Base-by-base conservation (phyloP, 2,797 vertebrate species). In the Bovichtus diacanthus region DNA sequence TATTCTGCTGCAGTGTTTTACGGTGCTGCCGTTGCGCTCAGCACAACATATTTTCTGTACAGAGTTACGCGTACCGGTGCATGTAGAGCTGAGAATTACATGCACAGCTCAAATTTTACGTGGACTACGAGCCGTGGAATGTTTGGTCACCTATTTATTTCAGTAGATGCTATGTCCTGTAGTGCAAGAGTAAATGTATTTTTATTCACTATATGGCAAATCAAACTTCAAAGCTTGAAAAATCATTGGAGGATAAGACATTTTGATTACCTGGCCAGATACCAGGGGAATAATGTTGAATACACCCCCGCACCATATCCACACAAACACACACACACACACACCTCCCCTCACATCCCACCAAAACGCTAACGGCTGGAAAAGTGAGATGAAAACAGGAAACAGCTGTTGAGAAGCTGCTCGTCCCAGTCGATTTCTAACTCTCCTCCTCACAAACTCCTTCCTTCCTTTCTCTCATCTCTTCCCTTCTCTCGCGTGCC, bases 301-400 rank as follows among this genome's bases (percentile, higher is more conserved):
- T 54, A 38, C 41, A 38, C 36, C 29, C 50, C 58, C 21, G 13
- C 56, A 39, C 61, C 51, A 51, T 6, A 50, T 10, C 55, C 59
- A 38, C 51, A 29, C 47, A 13, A 50, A 18, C 53, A 25, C 74
- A 29, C 47, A 13, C 50, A 18, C 62, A 29, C 47, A 13, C 50
- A 18, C 53, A 25, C 74, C 74, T 75, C 69, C 72, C 68, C 47
- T 46, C 39, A 58, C 49, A 63, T 69, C 76, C 80, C 76, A 78
- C 15, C 76, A 79, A 80, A 88, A 72, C 12, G 36, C 87, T 47
- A 83, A 84, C 51, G 63, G 66, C 70, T 90, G 81, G 81, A 88
- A 91, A 89, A 85, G 88, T 77, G 73, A 67, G 84, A 77, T 51
- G 87, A 92, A 93, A 94, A 94, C 93, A 94, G 93, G 93, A 94